These are phyloP conservation scores for Colletes latitarsis DNA, from an alignment of 1,140 invertebrate genomes.

Conservation along the genomic window DNA sequence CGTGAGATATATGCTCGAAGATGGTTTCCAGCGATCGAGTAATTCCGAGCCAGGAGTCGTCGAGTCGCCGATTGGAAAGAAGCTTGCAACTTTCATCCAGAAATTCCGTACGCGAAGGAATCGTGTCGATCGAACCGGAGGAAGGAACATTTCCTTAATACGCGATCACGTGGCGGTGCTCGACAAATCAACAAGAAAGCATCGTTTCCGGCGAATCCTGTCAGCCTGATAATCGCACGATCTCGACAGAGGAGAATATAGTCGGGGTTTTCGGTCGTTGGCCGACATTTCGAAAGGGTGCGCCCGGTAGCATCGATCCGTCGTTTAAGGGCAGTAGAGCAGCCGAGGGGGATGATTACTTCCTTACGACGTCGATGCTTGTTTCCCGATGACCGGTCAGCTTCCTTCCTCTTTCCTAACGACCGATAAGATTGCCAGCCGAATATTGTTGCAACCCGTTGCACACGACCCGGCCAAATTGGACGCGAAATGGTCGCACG, in stretches of 20 bases:
- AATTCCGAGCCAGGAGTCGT: too few species aligned
- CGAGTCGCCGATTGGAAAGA: too few species aligned
- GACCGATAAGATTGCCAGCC: constrained; percentile 60
- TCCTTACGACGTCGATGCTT: constrained; percentile 48
- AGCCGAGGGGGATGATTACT: constrained; percentile 48
- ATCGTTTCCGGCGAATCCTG: constrained; percentile 28
- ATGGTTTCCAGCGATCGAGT: too few species aligned
- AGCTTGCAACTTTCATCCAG: too few species aligned
- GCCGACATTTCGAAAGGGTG: constrained; percentile 58
- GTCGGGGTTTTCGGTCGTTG: constrained; percentile 46
- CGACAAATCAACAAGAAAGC: constrained; percentile 23
- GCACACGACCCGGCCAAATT: constrained; percentile 30
- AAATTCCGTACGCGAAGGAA: too few species aligned
- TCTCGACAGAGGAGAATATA: constrained; percentile 4
- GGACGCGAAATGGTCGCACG: constrained; percentile 5
- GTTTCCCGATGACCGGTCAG: constrained; percentile 40
- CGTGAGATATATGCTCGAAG: too few species aligned
- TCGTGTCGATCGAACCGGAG: too few species aligned
- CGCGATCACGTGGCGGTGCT: constrained; percentile 9
- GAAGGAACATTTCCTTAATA: background rate
- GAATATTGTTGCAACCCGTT: constrained; percentile 45
- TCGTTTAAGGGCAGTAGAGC: constrained; percentile 39
- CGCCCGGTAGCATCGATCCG: constrained; percentile 45
- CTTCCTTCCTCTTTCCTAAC: constrained; percentile 43
- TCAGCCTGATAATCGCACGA: constrained; percentile 22